phyloP scores from a whole-genome alignment of 2,113 vertebrate species.

The Erinaceus europaeus region DNA sequence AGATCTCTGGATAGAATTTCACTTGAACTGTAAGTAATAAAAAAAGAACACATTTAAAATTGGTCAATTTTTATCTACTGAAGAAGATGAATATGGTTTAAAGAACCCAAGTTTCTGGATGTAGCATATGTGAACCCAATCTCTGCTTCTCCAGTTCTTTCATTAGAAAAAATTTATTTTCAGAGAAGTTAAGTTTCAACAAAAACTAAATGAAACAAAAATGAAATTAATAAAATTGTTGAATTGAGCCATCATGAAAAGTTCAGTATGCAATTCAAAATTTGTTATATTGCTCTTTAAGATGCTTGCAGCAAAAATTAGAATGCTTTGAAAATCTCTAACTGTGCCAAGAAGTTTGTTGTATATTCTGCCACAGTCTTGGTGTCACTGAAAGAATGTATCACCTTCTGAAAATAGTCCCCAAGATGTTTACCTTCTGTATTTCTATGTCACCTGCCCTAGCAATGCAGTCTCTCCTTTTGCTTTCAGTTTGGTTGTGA shows the following conservation, averaged over 20 bases:
- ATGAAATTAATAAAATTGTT: slow-evolving; percentile 2
- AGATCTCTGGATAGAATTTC: neutral
- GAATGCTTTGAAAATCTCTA: slow-evolving; percentile 73
- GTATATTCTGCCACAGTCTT: slow-evolving; percentile 59
- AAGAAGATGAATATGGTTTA: slow-evolving; percentile 9
- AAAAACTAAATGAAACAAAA: slow-evolving; percentile 51
- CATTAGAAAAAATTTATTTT: slow-evolving; percentile 25
- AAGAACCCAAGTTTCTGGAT: neutral
- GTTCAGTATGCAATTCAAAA: slow-evolving; percentile 70
- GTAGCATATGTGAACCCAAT: neutral
- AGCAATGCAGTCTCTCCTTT: slow-evolving; percentile 44
- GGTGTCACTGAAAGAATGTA: slow-evolving; percentile 72
- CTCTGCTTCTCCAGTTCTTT: slow-evolving; percentile 20
- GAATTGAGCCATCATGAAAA: slow-evolving; percentile 74
- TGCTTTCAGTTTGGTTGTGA: slow-evolving; percentile 41
- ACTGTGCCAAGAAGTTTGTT: slow-evolving; percentile 77
- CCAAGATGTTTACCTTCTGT: slow-evolving; percentile 74
- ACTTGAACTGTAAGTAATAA: slow-evolving; percentile 29
- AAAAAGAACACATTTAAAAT: neutral
- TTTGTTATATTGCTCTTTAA: slow-evolving; percentile 71
- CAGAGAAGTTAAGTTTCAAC: slow-evolving; percentile 37
- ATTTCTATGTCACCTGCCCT: slow-evolving; percentile 63
- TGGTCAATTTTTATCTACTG: neutral
- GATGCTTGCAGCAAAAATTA: slow-evolving; percentile 78
- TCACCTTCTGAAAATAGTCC: slow-evolving; percentile 80